Percentiles rank a stretch among this genome's conserved stretches.
Conservation (phyloP, 2,797 vertebrate genomes). For the Characodon lateralis region DNA sequence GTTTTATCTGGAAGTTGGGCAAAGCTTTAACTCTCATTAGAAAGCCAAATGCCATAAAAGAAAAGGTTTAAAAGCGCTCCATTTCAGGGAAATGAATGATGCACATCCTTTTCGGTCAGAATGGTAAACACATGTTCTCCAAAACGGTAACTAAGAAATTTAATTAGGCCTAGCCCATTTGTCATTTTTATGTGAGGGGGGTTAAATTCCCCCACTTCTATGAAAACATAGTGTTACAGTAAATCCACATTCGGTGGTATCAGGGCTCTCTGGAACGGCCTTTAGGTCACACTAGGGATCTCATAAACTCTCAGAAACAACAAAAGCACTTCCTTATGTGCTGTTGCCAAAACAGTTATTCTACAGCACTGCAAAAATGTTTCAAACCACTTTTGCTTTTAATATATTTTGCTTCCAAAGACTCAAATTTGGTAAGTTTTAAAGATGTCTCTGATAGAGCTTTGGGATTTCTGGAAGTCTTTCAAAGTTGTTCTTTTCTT, state of each 20-base stretch:
- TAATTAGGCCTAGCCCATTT: slow-evolving; percentile 43
- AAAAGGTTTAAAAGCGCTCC: slow-evolving; percentile 28
- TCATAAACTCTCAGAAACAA: slow-evolving; percentile 35
- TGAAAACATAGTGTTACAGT: slow-evolving; percentile 29
- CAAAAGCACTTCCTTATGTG: slow-evolving; percentile 38
- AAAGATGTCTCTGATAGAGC: not conserved
- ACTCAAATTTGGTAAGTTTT: not conserved
- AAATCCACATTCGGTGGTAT: slow-evolving; percentile 34
- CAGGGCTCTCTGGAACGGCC: slow-evolving; percentile 38
- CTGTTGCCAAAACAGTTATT: slow-evolving; percentile 29
- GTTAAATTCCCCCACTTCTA: slow-evolving; percentile 33
- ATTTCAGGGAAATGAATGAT: slow-evolving; percentile 12
- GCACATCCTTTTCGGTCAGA: slow-evolving; percentile 27
- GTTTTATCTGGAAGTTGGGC: slow-evolving; percentile 20
- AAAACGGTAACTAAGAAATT: slow-evolving; percentile 46
- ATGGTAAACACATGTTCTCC: slow-evolving; percentile 38
- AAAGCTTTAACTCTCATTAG: slow-evolving; percentile 10
- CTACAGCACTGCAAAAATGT: slow-evolving; percentile 8
- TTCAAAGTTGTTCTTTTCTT: not conserved
- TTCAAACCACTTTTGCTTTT: slow-evolving; percentile 36
- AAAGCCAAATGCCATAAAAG: slow-evolving; percentile 20
- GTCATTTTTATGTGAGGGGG: slow-evolving; percentile 32
- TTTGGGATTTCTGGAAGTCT: not conserved
- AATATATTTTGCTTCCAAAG: slow-evolving; percentile 10
- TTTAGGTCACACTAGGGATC: slow-evolving; percentile 31